Evolutionary conservation across 1,140 invertebrate species (phyloP).

Genomic region (Atta texana): DNA sequence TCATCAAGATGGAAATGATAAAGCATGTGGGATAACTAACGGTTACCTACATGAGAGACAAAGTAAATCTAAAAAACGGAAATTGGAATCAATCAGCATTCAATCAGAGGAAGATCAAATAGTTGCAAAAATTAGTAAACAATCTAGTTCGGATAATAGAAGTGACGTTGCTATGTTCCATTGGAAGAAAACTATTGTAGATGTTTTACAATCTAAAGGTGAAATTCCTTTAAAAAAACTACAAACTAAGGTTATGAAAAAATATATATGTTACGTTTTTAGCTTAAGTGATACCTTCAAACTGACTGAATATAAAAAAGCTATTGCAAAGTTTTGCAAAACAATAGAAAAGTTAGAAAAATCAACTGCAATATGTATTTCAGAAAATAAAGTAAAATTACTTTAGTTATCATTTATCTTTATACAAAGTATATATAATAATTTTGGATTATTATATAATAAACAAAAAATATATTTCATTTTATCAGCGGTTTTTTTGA

Average conservation of each 20-base stretch:
- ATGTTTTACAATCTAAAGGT: conserved; percentile 80
- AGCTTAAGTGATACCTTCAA: background rate
- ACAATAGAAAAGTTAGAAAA: conserved; percentile 84
- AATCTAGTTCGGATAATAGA: conserved; percentile 20
- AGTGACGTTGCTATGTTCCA: conserved; percentile 74
- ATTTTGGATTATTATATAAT: background rate
- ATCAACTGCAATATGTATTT: conserved; percentile 75
- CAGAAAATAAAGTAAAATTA: conserved; percentile 78
- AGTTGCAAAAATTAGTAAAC: conserved; percentile 20
- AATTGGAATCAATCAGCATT: conserved; percentile 16
- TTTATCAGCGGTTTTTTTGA: too few relatives aligned
- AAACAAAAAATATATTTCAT: background rate
- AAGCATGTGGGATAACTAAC: conserved; percentile 16
- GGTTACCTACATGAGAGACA: conserved; percentile 54
- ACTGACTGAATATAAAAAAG: conserved; percentile 76
- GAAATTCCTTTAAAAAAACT: conserved; percentile 84
- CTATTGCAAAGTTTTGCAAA: conserved; percentile 82
- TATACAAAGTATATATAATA: background rate
- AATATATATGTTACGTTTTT: conserved; percentile 75
- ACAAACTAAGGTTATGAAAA: conserved; percentile 82
- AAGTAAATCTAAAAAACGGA: conserved; percentile 71
- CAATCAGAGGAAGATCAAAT: conserved; percentile 27
- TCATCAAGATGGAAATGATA: conserved; percentile 61
- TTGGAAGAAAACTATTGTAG: conserved; percentile 82
- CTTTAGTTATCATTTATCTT: conserved; percentile 25